Conservation (phyloP, 1,140 invertebrate species). For the Trinorchestia longiramus region DNA sequence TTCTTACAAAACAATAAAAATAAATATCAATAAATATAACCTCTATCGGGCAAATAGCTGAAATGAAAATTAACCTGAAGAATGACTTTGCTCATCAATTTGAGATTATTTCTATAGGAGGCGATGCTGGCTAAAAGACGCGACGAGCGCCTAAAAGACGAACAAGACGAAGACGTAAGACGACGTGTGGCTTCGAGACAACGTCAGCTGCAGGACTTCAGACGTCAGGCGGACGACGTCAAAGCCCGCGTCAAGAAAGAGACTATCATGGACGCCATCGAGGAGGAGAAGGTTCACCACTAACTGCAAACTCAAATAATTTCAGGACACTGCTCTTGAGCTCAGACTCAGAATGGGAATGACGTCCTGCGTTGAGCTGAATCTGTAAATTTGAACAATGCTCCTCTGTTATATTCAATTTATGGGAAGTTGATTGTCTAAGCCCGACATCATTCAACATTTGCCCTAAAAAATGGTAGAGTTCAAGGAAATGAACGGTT, state of each 20-base stretch:
- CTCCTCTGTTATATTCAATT: no score
- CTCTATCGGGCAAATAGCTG: no score
- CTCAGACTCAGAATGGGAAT: background rate
- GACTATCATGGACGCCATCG: slow-evolving; percentile 17
- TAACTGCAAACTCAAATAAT: background rate
- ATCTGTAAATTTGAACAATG: no score
- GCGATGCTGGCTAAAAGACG: slow-evolving; percentile 20
- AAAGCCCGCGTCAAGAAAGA: background rate
- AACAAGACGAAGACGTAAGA: background rate
- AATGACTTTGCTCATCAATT: no score
- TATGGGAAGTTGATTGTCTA: no score
- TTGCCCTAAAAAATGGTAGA: no score
- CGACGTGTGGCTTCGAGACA: background rate
- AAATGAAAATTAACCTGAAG: no score
- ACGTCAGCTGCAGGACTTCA: background rate
- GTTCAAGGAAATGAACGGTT: no score
- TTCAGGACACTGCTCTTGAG: background rate
- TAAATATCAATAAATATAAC: no score
- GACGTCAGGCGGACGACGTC: slow-evolving; percentile 11
- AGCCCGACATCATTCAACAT: no score
- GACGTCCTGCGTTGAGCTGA: no score
- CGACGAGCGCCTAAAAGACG: slow-evolving; percentile 6
- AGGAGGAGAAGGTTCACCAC: slow-evolving; percentile 51
- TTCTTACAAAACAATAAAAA: no score
- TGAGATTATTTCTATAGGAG: background rate